Percentiles rank a stretch among this genome's conserved stretches.
Conservation (phyloP, 2,113 vertebrate genomes). For the Rattus rattus region DNA sequence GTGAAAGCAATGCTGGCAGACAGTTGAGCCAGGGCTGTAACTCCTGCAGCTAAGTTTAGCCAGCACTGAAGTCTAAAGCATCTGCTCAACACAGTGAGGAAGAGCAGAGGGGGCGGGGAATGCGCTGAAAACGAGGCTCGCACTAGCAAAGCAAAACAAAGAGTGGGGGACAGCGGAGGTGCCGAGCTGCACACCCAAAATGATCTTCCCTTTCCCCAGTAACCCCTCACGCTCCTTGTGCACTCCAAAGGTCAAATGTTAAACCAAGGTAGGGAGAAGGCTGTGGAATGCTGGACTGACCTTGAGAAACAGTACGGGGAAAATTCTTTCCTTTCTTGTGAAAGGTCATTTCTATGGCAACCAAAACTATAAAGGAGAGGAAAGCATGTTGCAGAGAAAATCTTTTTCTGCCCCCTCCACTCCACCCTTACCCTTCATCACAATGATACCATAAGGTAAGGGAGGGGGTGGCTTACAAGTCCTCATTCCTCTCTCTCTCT, state of each 20-base stretch:
- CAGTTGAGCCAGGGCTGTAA: neutral
- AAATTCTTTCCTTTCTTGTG: conserved; percentile 41
- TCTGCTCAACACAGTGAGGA: neutral
- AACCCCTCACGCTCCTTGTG: neutral
- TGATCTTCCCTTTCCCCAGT: neutral
- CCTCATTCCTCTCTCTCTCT: neutral
- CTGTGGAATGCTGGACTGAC: conserved; percentile 47
- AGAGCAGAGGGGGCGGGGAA: neutral
- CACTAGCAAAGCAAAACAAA: neutral
- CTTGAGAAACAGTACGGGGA: conserved; percentile 10
- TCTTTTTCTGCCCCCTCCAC: neutral
- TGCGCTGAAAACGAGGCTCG: neutral
- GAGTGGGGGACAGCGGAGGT: neutral
- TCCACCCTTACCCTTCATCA: neutral
- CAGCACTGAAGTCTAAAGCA: conserved; percentile 3
- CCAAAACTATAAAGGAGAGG: conserved; percentile 16
- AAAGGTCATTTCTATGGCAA: conserved; percentile 70
- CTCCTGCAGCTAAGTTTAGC: neutral
- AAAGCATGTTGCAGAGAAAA: conserved; percentile 24
- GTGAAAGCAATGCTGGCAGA: neutral
- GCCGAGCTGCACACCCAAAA: neutral
- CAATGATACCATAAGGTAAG: neutral
- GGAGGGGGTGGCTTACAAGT: neutral
- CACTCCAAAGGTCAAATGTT: neutral
- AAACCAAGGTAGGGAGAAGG: neutral